phyloP scores from a whole-genome alignment of 2,797 vertebrate species.

The Dendrocincla tyrannina region DNA sequence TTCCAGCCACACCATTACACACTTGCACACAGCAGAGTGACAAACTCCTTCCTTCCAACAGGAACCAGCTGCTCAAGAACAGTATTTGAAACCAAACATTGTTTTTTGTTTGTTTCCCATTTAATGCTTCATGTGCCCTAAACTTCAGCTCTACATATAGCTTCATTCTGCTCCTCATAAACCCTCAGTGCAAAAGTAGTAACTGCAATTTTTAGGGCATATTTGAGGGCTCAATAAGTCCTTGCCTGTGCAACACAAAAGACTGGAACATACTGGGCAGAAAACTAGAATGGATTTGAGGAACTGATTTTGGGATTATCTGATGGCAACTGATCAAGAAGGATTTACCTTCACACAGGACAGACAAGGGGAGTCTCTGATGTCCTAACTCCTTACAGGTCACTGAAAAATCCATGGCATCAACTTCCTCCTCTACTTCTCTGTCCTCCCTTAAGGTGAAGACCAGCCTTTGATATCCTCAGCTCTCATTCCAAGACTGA shows the following conservation, averaged over 20 bases:
- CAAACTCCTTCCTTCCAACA: background rate
- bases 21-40: background rate
- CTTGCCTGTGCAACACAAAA: background rate
- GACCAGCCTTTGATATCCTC: background rate
- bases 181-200: background rate
- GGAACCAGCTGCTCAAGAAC: background rate
- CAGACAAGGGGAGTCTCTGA: background rate
- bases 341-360: background rate
- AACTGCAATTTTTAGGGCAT: background rate
- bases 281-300: background rate
- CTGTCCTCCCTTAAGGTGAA: background rate
- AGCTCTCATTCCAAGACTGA: background rate
- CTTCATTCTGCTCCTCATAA: background rate
- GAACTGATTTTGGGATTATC: background rate
- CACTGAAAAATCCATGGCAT: background rate
- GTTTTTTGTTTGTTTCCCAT: background rate
- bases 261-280: background rate
- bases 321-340: background rate
- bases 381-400: background rate
- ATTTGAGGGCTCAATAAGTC: accelerated
- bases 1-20: background rate
- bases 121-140: accelerated
- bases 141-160: background rate
- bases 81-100: background rate
- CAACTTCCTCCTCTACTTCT: background rate